Conservation (phyloP, 2,113 vertebrate species). For the Hemiscyllium ocellatum region DNA sequence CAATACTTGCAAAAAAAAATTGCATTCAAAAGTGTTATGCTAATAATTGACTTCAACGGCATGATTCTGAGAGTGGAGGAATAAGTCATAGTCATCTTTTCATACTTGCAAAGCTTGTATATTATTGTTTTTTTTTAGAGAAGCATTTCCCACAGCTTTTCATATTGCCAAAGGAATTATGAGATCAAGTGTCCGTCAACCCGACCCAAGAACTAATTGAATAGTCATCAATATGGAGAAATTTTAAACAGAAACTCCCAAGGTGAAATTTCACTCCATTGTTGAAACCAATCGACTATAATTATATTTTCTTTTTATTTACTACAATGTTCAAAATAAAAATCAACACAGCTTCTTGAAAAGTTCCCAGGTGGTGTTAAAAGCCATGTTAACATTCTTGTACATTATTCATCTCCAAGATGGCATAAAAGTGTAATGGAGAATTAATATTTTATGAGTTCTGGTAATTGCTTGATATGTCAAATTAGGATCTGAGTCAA, state of each 20-base stretch:
- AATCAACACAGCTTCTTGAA: background rate
- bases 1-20: background rate
- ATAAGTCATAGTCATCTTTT: background rate
- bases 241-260: background rate
- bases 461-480: background rate
- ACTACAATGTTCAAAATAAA: background rate
- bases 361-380: background rate
- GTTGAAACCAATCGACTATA: background rate
- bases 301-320: background rate
- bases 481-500: background rate
- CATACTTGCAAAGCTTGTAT: no score
- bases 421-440: background rate
- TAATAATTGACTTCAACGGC: background rate
- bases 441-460: slow-evolving; percentile 14
- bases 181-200: background rate
- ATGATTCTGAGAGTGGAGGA: background rate
- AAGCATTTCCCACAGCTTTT: background rate
- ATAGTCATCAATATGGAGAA: background rate
- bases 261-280: no score
- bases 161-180: no score
- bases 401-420: slow-evolving; percentile 2
- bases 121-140: no score
- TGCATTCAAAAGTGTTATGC: background rate
- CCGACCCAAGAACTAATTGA: background rate
- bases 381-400: background rate